Evolutionary conservation across 2,888 invertebrate genomes (phyloP).

Genomic region (Mycogona germanica): DNA sequence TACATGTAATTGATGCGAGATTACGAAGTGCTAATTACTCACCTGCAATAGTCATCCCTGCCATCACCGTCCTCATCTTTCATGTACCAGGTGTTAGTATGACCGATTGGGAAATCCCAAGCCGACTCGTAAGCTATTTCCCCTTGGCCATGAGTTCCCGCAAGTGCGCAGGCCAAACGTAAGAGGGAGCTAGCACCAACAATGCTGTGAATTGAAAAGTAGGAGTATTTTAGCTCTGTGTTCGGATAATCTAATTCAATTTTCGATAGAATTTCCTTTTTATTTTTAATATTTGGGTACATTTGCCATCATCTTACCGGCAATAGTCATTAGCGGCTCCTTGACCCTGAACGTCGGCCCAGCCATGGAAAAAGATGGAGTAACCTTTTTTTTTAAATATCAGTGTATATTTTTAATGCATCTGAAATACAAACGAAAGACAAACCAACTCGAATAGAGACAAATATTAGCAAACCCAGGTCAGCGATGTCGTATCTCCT

Average conservation of each 20-base stretch:
- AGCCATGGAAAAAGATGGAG: background rate
- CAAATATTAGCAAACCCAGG: no score
- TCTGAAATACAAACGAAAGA: no score
- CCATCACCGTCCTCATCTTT: constrained; percentile 12
- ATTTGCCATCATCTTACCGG: constrained; percentile 1
- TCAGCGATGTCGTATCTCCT: no score
- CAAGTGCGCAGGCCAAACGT: constrained; percentile 2
- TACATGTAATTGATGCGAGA: no score
- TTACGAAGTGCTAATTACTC: no score
- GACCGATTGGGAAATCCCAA: background rate
- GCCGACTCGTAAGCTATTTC: constrained; percentile 3
- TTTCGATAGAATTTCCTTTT: background rate
- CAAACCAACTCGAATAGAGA: no score
- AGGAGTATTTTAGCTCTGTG: background rate
- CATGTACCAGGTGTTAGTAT: constrained; percentile 7
- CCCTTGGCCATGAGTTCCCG: constrained; percentile 1
- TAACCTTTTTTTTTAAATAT: no score
- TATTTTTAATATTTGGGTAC: background rate
- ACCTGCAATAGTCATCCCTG: constrained; percentile 13
- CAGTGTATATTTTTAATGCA: no score
- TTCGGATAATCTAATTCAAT: no score
- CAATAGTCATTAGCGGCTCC: constrained; percentile 13
- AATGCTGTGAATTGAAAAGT: background rate
- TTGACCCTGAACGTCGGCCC: constrained; percentile 12
- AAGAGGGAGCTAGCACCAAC: background rate